A percentile compares a stretch with the other conserved stretches of the same genome.
Evolutionary conservation across 2,113 vertebrate species (phyloP).

Genomic region (Rafetus swinhoei): DNA sequence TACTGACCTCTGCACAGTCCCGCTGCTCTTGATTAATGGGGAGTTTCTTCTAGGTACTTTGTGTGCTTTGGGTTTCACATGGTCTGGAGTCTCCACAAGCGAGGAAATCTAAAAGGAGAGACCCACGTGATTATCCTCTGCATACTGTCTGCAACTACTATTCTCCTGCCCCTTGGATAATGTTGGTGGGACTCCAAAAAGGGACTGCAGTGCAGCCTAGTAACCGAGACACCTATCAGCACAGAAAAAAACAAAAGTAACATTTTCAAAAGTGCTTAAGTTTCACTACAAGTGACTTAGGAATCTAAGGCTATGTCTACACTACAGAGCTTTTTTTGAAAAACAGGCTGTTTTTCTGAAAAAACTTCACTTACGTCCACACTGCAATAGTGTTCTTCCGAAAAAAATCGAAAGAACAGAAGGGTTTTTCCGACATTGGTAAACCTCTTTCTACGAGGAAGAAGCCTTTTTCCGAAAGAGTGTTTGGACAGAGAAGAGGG

Average conservation of each 20-base stretch:
- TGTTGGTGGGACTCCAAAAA: neutral
- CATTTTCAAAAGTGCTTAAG: neutral
- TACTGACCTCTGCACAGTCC: neutral
- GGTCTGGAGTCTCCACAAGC: fast-evolving
- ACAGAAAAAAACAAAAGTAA: neutral
- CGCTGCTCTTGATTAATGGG: neutral
- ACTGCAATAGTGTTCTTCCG: no score
- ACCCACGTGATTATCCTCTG: neutral
- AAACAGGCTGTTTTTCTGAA: no score
- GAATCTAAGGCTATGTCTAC: neutral
- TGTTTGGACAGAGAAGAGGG: no score
- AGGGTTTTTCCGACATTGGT: no score
- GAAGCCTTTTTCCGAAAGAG: no score
- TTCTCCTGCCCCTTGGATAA: neutral
- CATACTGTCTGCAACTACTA: neutral
- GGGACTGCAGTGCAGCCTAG: neutral
- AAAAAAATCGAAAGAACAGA: no score
- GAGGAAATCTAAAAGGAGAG: neutral
- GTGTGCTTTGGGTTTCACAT: neutral
- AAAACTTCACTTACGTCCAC: no score
- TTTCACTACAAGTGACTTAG: neutral
- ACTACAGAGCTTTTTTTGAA: no score
- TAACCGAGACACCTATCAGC: neutral
- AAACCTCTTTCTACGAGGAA: no score
- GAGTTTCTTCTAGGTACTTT: neutral